Evolutionary conservation across 2,797 vertebrate species (phyloP).

Genomic region (Pterois miles): DNA sequence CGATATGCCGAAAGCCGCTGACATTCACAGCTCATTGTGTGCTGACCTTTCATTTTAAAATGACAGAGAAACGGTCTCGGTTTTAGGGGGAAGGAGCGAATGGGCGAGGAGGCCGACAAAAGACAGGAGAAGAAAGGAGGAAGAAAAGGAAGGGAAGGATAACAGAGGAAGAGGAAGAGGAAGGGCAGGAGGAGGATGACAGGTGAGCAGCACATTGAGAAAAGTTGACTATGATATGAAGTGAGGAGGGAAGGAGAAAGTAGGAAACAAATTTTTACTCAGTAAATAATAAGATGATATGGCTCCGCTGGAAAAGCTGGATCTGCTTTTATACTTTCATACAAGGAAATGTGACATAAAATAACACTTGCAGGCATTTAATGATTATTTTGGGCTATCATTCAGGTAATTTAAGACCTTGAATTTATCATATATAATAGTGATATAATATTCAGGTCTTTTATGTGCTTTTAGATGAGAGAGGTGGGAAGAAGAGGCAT

Average conservation of each 20-base stretch:
- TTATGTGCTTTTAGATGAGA: not conserved
- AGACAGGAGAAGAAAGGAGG: too few relatives aligned
- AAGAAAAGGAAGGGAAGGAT: not conserved
- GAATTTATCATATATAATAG: not conserved
- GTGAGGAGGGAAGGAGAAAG: not conserved
- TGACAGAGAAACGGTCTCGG: not conserved
- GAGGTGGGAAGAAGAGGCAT: not conserved
- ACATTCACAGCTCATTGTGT: slow-evolving; percentile 48
- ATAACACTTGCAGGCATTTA: not conserved
- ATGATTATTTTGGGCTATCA: too few relatives aligned
- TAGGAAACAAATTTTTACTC: too few relatives aligned
- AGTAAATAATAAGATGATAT: too few relatives aligned
- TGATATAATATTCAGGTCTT: not conserved
- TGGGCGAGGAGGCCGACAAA: not conserved
- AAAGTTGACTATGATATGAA: too few relatives aligned
- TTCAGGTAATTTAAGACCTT: not conserved
- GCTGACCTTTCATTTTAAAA: slow-evolving; percentile 49
- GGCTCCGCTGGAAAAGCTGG: too few relatives aligned
- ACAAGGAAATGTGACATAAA: not conserved
- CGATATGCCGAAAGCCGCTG: slow-evolving; percentile 1
- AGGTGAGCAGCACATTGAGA: not conserved
- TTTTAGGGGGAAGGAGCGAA: not conserved
- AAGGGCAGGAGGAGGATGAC: not conserved
- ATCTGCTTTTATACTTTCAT: not conserved
- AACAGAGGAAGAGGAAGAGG: not conserved